Evolutionary conservation across 1,140 invertebrate species (phyloP), one percentile per base, ranked within the genome.

Genomic region (Protaetia brevitarsis): DNA sequence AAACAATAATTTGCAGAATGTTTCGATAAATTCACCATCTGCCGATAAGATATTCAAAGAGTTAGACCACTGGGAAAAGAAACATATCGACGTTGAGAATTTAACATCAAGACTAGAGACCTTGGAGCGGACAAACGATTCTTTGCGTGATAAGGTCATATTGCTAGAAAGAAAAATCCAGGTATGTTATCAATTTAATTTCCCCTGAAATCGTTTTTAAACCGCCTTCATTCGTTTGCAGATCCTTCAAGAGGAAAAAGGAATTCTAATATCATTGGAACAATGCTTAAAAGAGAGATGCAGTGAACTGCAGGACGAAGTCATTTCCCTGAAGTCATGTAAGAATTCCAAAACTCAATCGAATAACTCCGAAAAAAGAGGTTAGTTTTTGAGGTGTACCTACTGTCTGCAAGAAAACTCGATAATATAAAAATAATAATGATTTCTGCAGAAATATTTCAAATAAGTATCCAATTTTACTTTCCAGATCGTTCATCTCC

Each of bases 241-340:
- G 86, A 89, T 90, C 73, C 76, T 92, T 27, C 87, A 90, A 81
- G 89, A 91, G 78, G 90, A 92, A 77, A 92, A 91, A 76, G 84
- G 88, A 10, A 86, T 89, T 66, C 77, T 91, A 28, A 81, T 88
- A 29, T 88, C 88, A 1, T 83, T 93, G 72, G 90, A 94, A 74
- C 85, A 90, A 72, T 89, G 90, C 72, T 79, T 93, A 19, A 88
- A 90, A 71, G 89, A 89, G 66, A 83, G 88, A 64, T 90, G 87
- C 72, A 87, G 84, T 60, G 88, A 89, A 70, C 77, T 90, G 2
- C 86, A 89, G 77, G 76, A 80, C 1, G 84, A 85, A 73, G 81
- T 86, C 6, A 68, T 69, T 16, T 77, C 76, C 0, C 63, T 77
- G 11, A 77, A 76, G 65, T 77, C 76, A 8, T 66, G 45, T 28